Base-by-base conservation (phyloP, 1,140 invertebrate genomes). In the Galleria mellonella region DNA sequence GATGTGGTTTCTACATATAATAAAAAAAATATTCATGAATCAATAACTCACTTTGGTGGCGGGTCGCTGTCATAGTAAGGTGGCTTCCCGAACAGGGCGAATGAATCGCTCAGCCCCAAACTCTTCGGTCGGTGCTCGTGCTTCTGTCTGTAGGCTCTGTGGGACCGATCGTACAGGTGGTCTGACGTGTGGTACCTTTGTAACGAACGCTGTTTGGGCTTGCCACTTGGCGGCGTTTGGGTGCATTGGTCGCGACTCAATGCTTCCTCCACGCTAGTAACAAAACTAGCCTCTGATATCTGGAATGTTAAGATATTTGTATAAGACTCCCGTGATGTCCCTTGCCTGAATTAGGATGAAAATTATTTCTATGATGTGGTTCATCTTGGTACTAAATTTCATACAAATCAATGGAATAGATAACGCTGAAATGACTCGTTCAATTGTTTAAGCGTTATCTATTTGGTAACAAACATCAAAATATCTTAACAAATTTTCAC, bases 151-250 rank as follows among this genome's bases (percentile, higher is more conserved):
- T 75, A 53, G 1, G 58, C 59, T 42, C 67, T 66, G 37, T 66
- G 64, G 15, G 68, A 40, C 38, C 62, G 36, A 59, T 81, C 76
- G 69, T 72, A 78, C 37, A 84, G 48, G 54, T 81, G 81, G 47
- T 84, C 81, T 32, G 69, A 64, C n/a, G 81, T 84, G 68, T 84
- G 70, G 57, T 72, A 77, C 61, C 77, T 72, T 64, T 82, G 77
- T n/a, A 84, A 63, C 9, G 65, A 63, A 11, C 70, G 66, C 0
- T 72, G 71, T n/a, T 66, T 67, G 5, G 63, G 37, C 45, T 76
- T 79, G 10, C 75, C 73, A 56, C 70, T 60, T 1, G 77, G 76
- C 8, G 75, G 77, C 5, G 81, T 84, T 51, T 84, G 81, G n/a
- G 77, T 84, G 51, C 70, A 79, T 67, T 81, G 77, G 55, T 84